Evolutionary conservation across 2,888 invertebrate species (phyloP).

Genomic region (Tinea semifulvella): DNA sequence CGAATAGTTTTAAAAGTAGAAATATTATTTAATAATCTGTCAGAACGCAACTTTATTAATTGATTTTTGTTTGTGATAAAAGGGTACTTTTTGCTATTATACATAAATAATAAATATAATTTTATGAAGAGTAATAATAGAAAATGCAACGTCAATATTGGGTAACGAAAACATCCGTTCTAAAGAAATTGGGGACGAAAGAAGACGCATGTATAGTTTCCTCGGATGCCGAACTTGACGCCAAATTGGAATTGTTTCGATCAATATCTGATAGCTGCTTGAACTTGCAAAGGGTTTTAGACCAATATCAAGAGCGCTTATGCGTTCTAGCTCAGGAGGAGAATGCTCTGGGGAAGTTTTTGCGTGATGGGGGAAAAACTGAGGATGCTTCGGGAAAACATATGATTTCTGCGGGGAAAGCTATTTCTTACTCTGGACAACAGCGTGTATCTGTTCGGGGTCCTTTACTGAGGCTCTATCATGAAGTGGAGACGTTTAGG

Average conservation of each 20-base stretch:
- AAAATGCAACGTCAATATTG: slow-evolving; percentile 95
- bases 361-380: slow-evolving; percentile 93
- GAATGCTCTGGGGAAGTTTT: slow-evolving; percentile 91
- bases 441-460: slow-evolving; percentile 88
- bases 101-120: not conserved
- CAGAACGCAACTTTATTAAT: not conserved
- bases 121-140: not conserved
- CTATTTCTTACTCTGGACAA: slow-evolving; percentile 88
- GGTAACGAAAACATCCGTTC: slow-evolving; percentile 96
- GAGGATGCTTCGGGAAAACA: slow-evolving; percentile 79
- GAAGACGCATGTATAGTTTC: slow-evolving; percentile 97
- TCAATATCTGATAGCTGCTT: slow-evolving; percentile 92
- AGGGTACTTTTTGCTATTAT: not conserved
- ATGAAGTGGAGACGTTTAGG: slow-evolving; percentile 97
- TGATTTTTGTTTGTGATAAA: not conserved
- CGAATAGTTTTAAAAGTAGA: not conserved
- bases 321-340: slow-evolving; percentile 96
- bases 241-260: slow-evolving; percentile 92
- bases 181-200: slow-evolving; percentile 92
- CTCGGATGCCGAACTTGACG: slow-evolving; percentile 95
- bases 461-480: slow-evolving; percentile 88
- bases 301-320: slow-evolving; percentile 92
- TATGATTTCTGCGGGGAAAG: slow-evolving; percentile 76
- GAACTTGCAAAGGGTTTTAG: slow-evolving; percentile 87
- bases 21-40: not conserved